Percentiles rank a stretch among this genome's conserved stretches.
Evolutionary conservation across 2,888 invertebrate genomes (phyloP).

Genomic region (Camponotus fellah): DNA sequence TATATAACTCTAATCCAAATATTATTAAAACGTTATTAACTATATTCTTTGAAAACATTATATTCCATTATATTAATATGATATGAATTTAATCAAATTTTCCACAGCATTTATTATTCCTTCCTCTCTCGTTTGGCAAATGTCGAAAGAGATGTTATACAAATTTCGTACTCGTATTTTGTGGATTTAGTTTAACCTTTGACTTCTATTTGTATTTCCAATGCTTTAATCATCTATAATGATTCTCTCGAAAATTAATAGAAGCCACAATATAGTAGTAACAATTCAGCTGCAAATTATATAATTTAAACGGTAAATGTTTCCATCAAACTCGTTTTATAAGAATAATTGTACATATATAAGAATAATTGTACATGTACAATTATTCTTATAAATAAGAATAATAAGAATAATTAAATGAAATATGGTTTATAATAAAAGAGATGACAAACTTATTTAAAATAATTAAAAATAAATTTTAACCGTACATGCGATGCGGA

Average conservation of each 20-base stretch:
- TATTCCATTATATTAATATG: not conserved
- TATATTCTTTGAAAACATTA: not conserved
- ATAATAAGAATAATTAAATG: not conserved
- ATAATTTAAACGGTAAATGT: slow-evolving; percentile 26
- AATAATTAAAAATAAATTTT: not conserved
- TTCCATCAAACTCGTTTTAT: not conserved
- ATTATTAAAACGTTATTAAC: not conserved
- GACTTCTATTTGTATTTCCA: slow-evolving; percentile 39
- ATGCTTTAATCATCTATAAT: slow-evolving; percentile 68
- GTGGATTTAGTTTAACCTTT: slow-evolving; percentile 58
- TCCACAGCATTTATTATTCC: slow-evolving; percentile 30
- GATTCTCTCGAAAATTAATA: slow-evolving; percentile 58
- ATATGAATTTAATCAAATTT: slow-evolving; percentile 35
- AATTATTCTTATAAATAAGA: too few species aligned
- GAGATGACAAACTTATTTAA: not conserved
- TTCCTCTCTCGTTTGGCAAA: slow-evolving; percentile 29
- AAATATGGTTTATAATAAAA: not conserved
- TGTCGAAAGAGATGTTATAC: slow-evolving; percentile 39
- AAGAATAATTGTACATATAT: not conserved
- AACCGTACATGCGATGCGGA: not conserved
- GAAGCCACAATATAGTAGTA: slow-evolving; percentile 48
- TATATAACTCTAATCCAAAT: not conserved
- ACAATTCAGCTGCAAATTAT: slow-evolving; percentile 37
- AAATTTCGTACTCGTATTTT: slow-evolving; percentile 55
- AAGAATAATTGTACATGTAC: slow-evolving; percentile 11